Evolutionary conservation across 2,113 vertebrate genomes (phyloP), one percentile per base, ranked within the genome.

Genomic region (Equus przewalskii): DNA sequence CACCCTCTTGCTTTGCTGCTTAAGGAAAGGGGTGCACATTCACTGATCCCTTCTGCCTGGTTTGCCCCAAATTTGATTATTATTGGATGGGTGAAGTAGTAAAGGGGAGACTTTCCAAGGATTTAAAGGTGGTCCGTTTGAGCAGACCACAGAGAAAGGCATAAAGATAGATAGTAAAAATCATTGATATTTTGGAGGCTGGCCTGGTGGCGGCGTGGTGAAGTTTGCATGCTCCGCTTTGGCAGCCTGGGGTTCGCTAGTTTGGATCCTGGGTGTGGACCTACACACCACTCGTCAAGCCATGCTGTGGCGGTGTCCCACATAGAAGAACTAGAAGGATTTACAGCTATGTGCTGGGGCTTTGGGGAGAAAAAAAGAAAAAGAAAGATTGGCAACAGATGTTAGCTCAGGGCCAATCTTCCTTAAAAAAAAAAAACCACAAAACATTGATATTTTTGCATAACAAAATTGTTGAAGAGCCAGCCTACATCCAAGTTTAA

Each of bases 401-500:
- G 36, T 41, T 41, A 41, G 36, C 36, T 41, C 36, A 41, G 36
- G 36, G 36, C 36, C 36, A 41, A 41, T 41, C 36, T 41, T 41
- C 36, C 36, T 41, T 41, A 41, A 41, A 41, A 41, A 41, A 41
- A 41, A 41, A 41, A 41, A 41, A 3, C 36, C 36, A 41, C 36
- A 56, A 93, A 36, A n/a, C 30, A 54, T 30, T 78, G 56, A 5
- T 46, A 0, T 92, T 80, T 88, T 86, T 41, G 36, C 36, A 41
- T 41, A 41, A 41, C 80, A 93, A 15, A 79, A 58, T 54, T 70
- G 58, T 67, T 36, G 41, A 78, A 94, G 92, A 87, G 88, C 70
- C 44, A 92, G 84, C 78, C 30, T 64, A 44, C 4, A 14, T 87
- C 49, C 58, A 67, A 76, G n/a, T 93, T 76, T 88, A 81, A 81